phyloP scores from a whole-genome alignment of 2,888 invertebrate genomes.

The Amphimallon solstitiale region DNA sequence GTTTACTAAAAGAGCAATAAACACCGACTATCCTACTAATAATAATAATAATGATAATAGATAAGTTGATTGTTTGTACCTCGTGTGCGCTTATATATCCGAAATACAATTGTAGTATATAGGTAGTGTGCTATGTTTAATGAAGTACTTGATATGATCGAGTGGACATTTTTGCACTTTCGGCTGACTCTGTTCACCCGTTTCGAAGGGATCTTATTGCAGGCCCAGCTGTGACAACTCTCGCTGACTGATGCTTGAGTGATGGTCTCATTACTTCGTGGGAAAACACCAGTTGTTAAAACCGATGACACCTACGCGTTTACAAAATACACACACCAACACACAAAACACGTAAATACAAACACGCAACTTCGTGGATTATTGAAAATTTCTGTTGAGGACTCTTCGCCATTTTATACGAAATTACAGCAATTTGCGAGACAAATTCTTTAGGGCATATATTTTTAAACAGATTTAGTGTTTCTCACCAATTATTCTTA shows the following conservation, averaged over 20 bases:
- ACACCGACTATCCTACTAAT: not conserved
- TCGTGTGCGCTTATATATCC: not conserved
- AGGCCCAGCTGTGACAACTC: slow-evolving; percentile 48
- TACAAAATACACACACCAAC: slow-evolving; percentile 8
- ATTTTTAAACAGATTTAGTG: no score
- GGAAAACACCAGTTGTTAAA: slow-evolving; percentile 51
- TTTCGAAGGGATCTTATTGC: slow-evolving; percentile 50
- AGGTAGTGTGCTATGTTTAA: slow-evolving; percentile 46
- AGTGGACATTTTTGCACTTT: slow-evolving; percentile 50
- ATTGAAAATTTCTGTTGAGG: no score
- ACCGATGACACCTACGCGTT: slow-evolving; percentile 48
- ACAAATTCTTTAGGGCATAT: no score
- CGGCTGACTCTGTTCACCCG: slow-evolving; percentile 8
- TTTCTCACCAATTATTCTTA: no score
- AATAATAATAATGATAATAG: slow-evolving; percentile 41
- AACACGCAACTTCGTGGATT: not conserved
- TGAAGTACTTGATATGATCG: slow-evolving; percentile 54
- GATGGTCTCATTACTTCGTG: slow-evolving; percentile 56
- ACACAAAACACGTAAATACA: slow-evolving; percentile 3
- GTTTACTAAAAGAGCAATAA: not conserved
- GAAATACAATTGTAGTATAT: not conserved
- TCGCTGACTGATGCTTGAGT: slow-evolving; percentile 54
- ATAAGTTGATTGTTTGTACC: slow-evolving; percentile 51
- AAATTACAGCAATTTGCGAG: no score
- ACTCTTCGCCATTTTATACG: no score